Conservation (phyloP, 2,888 invertebrate genomes). For the Neoascia interrupta region DNA sequence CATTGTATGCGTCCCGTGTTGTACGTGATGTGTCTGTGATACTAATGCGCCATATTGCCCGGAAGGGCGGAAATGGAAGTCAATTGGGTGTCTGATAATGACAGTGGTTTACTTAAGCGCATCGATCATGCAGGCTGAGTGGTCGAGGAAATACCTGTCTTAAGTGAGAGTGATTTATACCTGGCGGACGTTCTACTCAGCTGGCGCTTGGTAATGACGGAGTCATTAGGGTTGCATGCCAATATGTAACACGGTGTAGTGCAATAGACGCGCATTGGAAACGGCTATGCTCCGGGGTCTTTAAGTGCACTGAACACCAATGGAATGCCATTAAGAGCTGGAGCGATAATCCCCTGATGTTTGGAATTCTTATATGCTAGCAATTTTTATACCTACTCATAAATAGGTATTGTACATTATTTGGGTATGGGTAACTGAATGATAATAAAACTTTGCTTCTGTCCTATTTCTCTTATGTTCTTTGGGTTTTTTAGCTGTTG, state of each 20-base stretch:
- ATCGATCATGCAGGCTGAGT: constrained; percentile 32
- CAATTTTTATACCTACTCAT: no score
- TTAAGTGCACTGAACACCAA: neutral
- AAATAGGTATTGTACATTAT: no score
- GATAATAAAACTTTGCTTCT: no score
- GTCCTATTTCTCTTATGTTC: no score
- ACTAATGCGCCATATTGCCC: constrained; percentile 51
- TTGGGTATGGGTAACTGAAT: no score
- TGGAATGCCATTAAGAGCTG: constrained; percentile 15
- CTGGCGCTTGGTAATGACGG: constrained; percentile 32
- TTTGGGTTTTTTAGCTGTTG: no score
- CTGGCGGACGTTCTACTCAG: constrained; percentile 15
- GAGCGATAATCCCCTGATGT: constrained; percentile 23
- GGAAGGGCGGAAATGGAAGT: constrained; percentile 63
- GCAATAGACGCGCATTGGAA: constrained; percentile 3
- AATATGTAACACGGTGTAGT: constrained; percentile 12
- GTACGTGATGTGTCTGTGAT: neutral
- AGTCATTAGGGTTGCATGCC: constrained; percentile 28
- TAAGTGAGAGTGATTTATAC: constrained; percentile 50
- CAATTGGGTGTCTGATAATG: constrained; percentile 67
- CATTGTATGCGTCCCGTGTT: constrained; percentile 41
- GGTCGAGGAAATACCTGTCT: constrained; percentile 46
- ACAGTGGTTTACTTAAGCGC: constrained; percentile 45
- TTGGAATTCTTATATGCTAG: no score
- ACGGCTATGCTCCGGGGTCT: no score